Conservation (phyloP, 2,888 invertebrate genomes). For the Caradrina kadenii region DNA sequence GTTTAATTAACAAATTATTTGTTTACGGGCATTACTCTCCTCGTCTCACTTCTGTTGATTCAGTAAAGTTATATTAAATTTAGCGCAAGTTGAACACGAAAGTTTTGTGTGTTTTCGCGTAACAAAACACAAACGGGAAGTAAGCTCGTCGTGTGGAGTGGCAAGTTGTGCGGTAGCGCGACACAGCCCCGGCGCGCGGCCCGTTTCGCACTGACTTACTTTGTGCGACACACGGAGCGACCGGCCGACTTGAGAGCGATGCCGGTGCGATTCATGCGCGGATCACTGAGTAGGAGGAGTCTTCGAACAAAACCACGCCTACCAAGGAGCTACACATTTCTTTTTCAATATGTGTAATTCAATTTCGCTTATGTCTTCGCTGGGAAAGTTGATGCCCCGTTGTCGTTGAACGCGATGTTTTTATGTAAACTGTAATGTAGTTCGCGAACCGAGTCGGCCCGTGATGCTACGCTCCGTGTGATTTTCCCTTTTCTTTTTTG, state of each 20-base stretch:
- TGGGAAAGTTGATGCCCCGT: constrained; percentile 90
- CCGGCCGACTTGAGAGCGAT: constrained; percentile 78
- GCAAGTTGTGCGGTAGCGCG: constrained; percentile 77
- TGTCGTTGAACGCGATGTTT: constrained; percentile 91
- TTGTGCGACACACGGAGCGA: constrained; percentile 70
- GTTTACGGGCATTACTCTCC: constrained; percentile 69
- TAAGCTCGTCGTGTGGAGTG: constrained; percentile 71
- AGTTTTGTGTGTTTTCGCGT: constrained; percentile 71
- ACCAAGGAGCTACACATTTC: constrained; percentile 90
- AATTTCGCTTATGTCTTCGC: constrained; percentile 91
- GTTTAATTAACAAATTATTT: constrained; percentile 74
- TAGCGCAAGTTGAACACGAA: constrained; percentile 75
- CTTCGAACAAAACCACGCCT: constrained; percentile 87
- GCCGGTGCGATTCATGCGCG: constrained; percentile 86
- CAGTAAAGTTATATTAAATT: constrained; percentile 75
- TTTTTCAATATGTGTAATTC: constrained; percentile 91
- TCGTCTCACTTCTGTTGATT: constrained; percentile 73
- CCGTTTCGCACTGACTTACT: constrained; percentile 77
- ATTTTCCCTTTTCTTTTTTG: constrained; percentile 83
- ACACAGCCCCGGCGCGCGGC: constrained; percentile 77
- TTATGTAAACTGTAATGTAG: constrained; percentile 91
- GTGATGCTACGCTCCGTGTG: constrained; percentile 82
- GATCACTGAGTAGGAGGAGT: constrained; percentile 86
- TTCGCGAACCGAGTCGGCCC: constrained; percentile 87
- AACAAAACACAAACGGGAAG: constrained; percentile 68